Conservation (phyloP, 2,888 invertebrate species). For the Tachina fera region DNA sequence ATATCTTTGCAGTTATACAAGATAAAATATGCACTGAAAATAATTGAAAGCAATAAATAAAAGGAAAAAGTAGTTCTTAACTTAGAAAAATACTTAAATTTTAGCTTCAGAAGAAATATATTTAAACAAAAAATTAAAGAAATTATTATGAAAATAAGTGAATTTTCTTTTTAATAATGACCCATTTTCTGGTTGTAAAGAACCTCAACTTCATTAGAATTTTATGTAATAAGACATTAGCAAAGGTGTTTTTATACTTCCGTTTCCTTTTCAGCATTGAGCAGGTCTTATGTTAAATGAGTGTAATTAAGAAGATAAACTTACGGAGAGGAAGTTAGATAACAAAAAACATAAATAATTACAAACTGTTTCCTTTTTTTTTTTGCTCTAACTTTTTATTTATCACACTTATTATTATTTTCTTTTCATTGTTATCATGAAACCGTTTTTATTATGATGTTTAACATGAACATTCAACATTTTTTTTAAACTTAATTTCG, state of each 20-base stretch:
- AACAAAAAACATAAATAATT: conserved; percentile 2
- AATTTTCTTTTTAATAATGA: no score
- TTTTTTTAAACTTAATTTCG: conserved; percentile 64
- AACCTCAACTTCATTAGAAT: background rate
- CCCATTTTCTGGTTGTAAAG: no score
- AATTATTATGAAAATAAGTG: no score
- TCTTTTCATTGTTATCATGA: conserved; percentile 1
- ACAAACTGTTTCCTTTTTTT: conserved; percentile 20
- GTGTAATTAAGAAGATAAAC: conserved; percentile 28
- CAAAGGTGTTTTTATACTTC: background rate
- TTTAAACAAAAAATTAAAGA: no score
- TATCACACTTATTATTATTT: background rate
- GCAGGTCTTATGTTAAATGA: background rate
- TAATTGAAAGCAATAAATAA: no score
- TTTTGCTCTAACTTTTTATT: background rate
- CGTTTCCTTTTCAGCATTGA: background rate
- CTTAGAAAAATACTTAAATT: no score
- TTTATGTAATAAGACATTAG: background rate
- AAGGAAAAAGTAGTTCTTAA: no score
- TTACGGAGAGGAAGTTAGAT: background rate
- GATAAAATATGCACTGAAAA: no score
- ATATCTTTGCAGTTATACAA: no score
- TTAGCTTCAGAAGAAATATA: no score
- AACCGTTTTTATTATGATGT: conserved; percentile 28
- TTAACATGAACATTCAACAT: conserved; percentile 27